Conservation (phyloP, 2,888 invertebrate genomes). For the Erebia ligea region DNA sequence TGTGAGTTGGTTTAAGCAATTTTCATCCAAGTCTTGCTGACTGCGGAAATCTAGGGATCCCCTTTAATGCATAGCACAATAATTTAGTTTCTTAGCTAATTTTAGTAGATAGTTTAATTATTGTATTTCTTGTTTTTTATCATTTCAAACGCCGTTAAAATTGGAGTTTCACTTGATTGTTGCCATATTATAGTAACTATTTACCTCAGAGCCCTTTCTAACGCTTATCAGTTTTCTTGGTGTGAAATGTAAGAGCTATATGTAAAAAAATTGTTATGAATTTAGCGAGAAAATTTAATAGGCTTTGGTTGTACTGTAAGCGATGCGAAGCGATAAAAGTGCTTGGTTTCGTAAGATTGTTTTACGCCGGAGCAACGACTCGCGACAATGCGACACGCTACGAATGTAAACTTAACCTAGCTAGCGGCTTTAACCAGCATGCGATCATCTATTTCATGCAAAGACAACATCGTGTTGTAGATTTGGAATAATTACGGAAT, state of each 20-base stretch:
- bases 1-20: background rate
- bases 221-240: constrained; percentile 41
- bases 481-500: no score
- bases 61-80: constrained; percentile 29
- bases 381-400: background rate
- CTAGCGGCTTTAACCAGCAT: no score
- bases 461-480: no score
- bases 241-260: constrained; percentile 20
- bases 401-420: no score
- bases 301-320: constrained; percentile 36
- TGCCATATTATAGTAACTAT: constrained; percentile 77
- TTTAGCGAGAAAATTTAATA: constrained; percentile 38
- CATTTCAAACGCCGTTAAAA: constrained; percentile 38
- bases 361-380: background rate
- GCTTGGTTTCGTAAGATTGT: background rate
- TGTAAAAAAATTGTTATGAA: constrained; percentile 35
- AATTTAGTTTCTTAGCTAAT: constrained; percentile 61
- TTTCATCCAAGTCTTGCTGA: background rate
- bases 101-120: constrained; percentile 50
- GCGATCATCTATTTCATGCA: no score
- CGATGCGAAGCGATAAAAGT: constrained; percentile 16
- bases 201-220: constrained; percentile 66
- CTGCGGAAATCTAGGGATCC: constrained; percentile 14
- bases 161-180: constrained; percentile 60
- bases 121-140: constrained; percentile 56